Base-by-base conservation (phyloP, 2,113 vertebrate species). In the Herpetotheres cachinnans region DNA sequence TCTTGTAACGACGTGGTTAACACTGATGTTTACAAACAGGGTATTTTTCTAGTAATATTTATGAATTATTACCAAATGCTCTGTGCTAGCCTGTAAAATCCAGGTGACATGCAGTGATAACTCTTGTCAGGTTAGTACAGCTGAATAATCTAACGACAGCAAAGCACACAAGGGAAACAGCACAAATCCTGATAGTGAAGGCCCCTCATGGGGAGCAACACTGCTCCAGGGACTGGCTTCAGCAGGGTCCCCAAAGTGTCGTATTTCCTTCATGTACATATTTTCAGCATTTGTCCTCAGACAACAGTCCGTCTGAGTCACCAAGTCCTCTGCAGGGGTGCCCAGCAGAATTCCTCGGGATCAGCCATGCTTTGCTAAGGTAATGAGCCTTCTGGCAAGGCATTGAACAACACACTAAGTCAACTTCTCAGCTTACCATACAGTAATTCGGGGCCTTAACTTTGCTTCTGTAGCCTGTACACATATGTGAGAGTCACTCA, bases 221-320 rank as follows among this genome's bases (percentile, higher is more conserved):
- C 16, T 74, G 21, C 26, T 66, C 4, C 73, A 86, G n/a, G 18
- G 36, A 62, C 50, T 66, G 83, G 27, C 24, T 86, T 89, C 49
- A 74, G 56, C 44, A 54, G 25, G 4, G 34, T 66, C 30, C 40
- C n/a, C 30, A 38, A 38, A 86, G 18, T 27, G 11, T 58, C 13
- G 0, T 18, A n/a, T 21, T 65, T 84, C 25, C 58, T 80, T 86
- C 67, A 38, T 0, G 0, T 11, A 32, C 0, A 0, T 66, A 52
- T 66, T 77, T 82, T 77, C 82, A 93, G 63, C 55, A n/a, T n/a
- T 40, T 72, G 42, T 52, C 22, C 63, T 86, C 58, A 73, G 79
- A 66, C 7, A 65, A 18, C 6, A 3, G n/a, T 69, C 40, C 34
- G 32, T 29, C 29, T 4, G 4, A 86, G 78, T 83, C 63, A 55